Base-by-base conservation (phyloP, 2,113 vertebrate genomes). In the Candoia aspera region DNA sequence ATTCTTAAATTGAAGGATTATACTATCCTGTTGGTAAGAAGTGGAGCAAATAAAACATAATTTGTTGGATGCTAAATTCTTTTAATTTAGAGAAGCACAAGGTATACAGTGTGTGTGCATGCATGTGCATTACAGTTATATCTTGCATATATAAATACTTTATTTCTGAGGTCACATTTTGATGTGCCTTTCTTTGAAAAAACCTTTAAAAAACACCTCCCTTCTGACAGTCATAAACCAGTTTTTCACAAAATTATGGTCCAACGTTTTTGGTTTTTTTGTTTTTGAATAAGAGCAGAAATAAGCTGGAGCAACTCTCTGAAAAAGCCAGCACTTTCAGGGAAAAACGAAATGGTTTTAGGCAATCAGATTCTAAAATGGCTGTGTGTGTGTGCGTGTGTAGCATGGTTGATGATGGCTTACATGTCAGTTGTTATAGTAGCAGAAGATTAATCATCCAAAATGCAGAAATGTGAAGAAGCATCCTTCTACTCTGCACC, bases 301-400 rank as follows among this genome's bases (percentile, higher is more conserved):
- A 94, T 88, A 87, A 59, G n/a, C 21, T 33, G 11, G 89, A 59
- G 37, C 49, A 92, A 91, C 4, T 90, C 88, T 94, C n/a, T 46
- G 90, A 17, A 57, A 4, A 64, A 94, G 33, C 57, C 90, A 96
- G 94, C 42, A 92, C 94, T 88, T 91, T 95, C 42, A 88, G 85
- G 26, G 46, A 55, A 68, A 58, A 87, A 92, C 93, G 92, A 73
- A 93, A 89, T 23, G 94, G 90, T 91, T 54, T 37, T 92, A 29
- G 79, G 89, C 93, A 96, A 42, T 60, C 83, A 95, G 88, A 90
- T 90, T 95, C 88, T 49, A 95, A 94, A 93, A 64, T 17, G 60
- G 8, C 73, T 92, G 49, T 49, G 49, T 49, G 6, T 49, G 49
- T 49, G 49, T 49, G 6, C 6, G 49, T 49, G 49, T 5, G 57